Evolutionary conservation across 2,797 vertebrate species (phyloP).

Genomic region (Chelon auratus): DNA sequence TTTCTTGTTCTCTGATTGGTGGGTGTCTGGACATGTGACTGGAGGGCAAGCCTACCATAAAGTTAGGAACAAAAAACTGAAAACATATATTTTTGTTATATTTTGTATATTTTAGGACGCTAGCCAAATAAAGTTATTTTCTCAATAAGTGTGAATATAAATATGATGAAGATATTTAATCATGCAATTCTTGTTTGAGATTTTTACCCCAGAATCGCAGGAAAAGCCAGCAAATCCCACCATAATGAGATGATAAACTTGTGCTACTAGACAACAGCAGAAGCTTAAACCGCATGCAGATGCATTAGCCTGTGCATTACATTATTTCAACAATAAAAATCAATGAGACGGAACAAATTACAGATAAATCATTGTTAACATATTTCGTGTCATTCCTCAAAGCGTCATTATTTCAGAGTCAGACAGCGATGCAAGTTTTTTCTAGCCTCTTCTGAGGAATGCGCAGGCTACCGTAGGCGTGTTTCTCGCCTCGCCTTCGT

Average conservation of each 20-base stretch:
- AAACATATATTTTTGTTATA: too few relatives aligned
- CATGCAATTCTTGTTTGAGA: not conserved
- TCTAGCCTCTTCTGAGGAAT: slow-evolving; percentile 70
- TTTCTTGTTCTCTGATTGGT: too few relatives aligned
- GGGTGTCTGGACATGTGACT: too few relatives aligned
- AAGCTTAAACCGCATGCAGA: not conserved
- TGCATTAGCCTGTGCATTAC: not conserved
- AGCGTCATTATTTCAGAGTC: slow-evolving; percentile 21
- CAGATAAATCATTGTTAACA: slow-evolving; percentile 42
- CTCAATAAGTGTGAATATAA: too few relatives aligned
- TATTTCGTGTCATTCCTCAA: slow-evolving; percentile 39
- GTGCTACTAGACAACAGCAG: not conserved
- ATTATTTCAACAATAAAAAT: slow-evolving; percentile 14
- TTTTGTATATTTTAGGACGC: too few relatives aligned
- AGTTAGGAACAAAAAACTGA: too few relatives aligned
- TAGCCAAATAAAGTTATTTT: too few relatives aligned
- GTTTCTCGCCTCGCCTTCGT: slow-evolving; percentile 64
- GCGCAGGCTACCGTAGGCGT: slow-evolving; percentile 49
- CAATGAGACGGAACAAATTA: slow-evolving; percentile 34
- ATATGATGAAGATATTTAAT: not conserved
- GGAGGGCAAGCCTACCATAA: too few relatives aligned
- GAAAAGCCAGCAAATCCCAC: not conserved
- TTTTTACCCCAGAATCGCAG: not conserved
- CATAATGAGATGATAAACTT: not conserved
- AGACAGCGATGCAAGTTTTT: slow-evolving; percentile 58